Base-by-base conservation (phyloP, 2,113 vertebrate species). In the Leucosticte australis region DNA sequence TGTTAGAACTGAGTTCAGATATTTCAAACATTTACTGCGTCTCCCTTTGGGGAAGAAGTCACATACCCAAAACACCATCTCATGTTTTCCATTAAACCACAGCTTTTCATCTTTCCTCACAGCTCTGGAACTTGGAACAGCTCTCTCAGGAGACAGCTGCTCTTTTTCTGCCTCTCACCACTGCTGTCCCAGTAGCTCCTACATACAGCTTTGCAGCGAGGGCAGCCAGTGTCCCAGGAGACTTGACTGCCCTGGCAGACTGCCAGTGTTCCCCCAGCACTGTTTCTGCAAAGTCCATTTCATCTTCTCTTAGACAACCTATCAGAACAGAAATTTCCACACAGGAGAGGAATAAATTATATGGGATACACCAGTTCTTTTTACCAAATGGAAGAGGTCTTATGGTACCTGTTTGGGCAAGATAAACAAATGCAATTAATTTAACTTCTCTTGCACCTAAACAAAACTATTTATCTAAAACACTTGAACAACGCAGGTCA, bases 191-290 rank as follows among this genome's bases (percentile, higher is more conserved):
- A 57, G 65, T 65, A 75, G 37, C 49, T 80, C 10, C 62, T 13
- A 46, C 24, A n/a, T 11, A 67, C 9, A 53, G 26, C 16, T 39
- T 35, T 15, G 35, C 26, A 64, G 35, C 0, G 0, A 67, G 23
- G 26, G 30, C 41, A 80, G 76, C n/a, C 2, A 1, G 28, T 30
- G n/a, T 14, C 22, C 7, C 37, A 59, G 56, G n/a, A 37, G 57
- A 33, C 33, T 49, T 0, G 2, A 49, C 57, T 39, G 30, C 31
- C 49, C 44, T 46, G 59, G 57, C 49, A 83, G n/a, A 42, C 5
- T 15, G 27, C 27, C 56, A 27, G 0, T 22, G 31, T 22, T 33
- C 13, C 62, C 39, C 47, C 15, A 9, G 7, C 55, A 22, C 20
- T 33, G 31, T 56, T 56, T 56, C 31, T 56, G 55, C 20, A 33